Percentiles rank a stretch among this genome's conserved stretches.
Conservation (phyloP, 2,888 invertebrate genomes). For the Lasioglossum oenotherae region DNA sequence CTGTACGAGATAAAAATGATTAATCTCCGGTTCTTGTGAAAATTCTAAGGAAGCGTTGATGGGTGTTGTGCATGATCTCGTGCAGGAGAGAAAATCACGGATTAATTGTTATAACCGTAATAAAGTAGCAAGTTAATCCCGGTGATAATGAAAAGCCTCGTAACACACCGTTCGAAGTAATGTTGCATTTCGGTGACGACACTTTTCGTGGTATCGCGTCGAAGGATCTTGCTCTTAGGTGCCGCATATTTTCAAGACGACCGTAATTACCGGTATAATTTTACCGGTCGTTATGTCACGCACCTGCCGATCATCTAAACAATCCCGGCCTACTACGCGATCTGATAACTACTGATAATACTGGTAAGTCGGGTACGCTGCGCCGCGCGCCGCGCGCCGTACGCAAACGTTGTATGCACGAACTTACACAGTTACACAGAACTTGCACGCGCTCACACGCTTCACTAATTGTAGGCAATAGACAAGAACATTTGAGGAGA, state of each 20-base stretch:
- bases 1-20: not conserved
- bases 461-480: not conserved
- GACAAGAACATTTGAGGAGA: too few relatives aligned
- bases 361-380: conserved; percentile 5
- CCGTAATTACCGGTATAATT: conserved; percentile 69
- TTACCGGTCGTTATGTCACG: conserved; percentile 67
- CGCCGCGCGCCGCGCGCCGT: too few relatives aligned
- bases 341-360: conserved; percentile 66
- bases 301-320: conserved; percentile 73
- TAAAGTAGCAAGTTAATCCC: conserved; percentile 20
- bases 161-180: conserved; percentile 32
- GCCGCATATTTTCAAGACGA: conserved; percentile 54
- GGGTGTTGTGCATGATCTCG: not conserved
- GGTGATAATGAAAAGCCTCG: conserved; percentile 20
- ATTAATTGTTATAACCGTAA: conserved; percentile 19
- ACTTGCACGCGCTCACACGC: not conserved
- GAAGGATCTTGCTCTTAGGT: conserved; percentile 45
- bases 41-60: not conserved
- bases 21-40: not conserved
- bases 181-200: conserved; percentile 58
- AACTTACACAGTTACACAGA: not conserved
- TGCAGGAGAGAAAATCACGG: not conserved
- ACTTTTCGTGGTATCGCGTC: conserved; percentile 53
- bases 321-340: conserved; percentile 62
- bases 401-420: not conserved